phyloP scores from a whole-genome alignment of 2,113 vertebrate genomes.

The Ptilonorhynchus violaceus region DNA sequence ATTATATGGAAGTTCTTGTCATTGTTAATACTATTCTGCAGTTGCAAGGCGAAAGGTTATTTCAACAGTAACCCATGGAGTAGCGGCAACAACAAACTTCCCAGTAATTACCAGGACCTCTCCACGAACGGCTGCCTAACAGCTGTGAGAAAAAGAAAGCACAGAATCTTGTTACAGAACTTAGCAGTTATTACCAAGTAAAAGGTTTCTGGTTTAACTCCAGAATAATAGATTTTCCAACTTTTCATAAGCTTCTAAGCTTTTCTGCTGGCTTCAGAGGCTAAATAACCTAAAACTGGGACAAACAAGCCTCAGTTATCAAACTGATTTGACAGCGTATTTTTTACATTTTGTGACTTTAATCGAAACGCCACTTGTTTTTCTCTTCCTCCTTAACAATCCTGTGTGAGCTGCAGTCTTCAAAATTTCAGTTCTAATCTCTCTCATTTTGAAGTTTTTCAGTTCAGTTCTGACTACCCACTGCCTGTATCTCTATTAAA shows the following conservation, averaged over 20 bases:
- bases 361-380: slow-evolving; percentile 36
- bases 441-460: slow-evolving; percentile 18
- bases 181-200: background rate
- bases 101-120: background rate
- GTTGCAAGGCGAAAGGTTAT: background rate
- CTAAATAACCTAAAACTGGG: slow-evolving; percentile 37
- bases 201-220: background rate
- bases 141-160: background rate
- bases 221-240: background rate
- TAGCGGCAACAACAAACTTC: background rate
- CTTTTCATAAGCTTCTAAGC: slow-evolving; percentile 12
- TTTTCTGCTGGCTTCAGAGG: slow-evolving; percentile 25
- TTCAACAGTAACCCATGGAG: background rate
- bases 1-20: background rate
- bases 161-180: background rate
- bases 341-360: slow-evolving; percentile 39
- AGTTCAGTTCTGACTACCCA: background rate
- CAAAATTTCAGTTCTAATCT: slow-evolving; percentile 47
- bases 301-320: slow-evolving; percentile 42
- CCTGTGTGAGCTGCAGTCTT: background rate
- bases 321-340: slow-evolving; percentile 27
- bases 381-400: slow-evolving; percentile 6
- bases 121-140: background rate
- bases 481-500: slow-evolving; percentile 32
- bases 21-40: background rate